These are phyloP conservation scores for Diplodus puntazzo DNA, from an alignment of 2,797 vertebrate species.

Conservation along the genomic window DNA sequence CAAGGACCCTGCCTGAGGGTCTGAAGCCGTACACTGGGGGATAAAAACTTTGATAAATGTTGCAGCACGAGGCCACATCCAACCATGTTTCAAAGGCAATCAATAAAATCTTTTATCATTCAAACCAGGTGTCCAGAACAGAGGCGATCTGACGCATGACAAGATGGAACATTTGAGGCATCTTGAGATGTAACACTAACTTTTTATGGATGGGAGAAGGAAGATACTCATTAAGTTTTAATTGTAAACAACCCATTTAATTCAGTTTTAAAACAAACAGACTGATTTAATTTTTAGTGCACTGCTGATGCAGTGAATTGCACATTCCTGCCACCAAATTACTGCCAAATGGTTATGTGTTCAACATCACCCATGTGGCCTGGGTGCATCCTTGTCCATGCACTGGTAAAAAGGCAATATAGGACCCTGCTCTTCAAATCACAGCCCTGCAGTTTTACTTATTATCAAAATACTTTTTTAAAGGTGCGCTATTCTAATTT, in stretches of 20 bases:
- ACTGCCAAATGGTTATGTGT: background rate
- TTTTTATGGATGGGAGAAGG: background rate
- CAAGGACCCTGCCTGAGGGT: conserved; percentile 40
- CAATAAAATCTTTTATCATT: conserved; percentile 30
- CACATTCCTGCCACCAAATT: background rate
- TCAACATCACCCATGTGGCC: background rate
- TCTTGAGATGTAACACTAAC: background rate
- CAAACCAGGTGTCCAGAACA: conserved; percentile 13
- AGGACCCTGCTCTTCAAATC: background rate
- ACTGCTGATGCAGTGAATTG: background rate
- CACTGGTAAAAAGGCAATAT: background rate
- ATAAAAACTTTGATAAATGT: conserved; percentile 22
- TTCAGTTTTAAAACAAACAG: background rate
- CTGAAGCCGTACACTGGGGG: background rate
- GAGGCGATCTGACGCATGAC: conserved; percentile 5
- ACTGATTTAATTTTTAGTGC: too few relatives aligned
- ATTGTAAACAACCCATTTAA: background rate
- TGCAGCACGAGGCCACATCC: conserved; percentile 40
- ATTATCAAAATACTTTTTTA: background rate
- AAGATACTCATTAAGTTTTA: background rate
- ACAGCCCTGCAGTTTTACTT: background rate
- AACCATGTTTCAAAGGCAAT: conserved; percentile 42
- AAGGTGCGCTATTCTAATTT: background rate
- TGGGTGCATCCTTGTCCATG: background rate
- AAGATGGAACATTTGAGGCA: conserved; percentile 5